Evolutionary conservation across 2,888 invertebrate species (phyloP).

Genomic region (Neoaliturus tenellus): DNA sequence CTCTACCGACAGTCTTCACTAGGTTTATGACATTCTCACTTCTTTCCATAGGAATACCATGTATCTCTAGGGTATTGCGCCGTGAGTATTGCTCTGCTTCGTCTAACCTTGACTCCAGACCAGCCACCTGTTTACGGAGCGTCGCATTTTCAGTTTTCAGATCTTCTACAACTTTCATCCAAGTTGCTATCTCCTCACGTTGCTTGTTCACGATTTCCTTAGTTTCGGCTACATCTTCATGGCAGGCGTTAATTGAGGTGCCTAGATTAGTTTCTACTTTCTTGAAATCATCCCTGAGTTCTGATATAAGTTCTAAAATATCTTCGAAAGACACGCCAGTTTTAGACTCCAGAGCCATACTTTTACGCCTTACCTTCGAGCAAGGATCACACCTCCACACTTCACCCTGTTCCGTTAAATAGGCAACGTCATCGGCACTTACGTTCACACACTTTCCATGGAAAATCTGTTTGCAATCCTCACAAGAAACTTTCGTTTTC

Average conservation of each 20-base stretch:
- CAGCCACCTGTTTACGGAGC: conserved; percentile 21
- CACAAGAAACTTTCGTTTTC: not conserved
- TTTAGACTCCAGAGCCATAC: conserved; percentile 31
- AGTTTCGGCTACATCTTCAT: conserved; percentile 2
- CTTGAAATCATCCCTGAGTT: conserved; percentile 12
- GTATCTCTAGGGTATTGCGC: conserved; percentile 8
- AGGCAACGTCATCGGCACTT: not conserved
- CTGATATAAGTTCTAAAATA: not conserved
- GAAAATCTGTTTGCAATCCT: conserved; percentile 4
- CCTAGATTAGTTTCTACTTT: conserved; percentile 20
- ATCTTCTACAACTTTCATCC: not conserved
- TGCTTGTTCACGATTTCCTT: not conserved
- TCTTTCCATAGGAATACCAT: not conserved
- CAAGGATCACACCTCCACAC: conserved; percentile 30
- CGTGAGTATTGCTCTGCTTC: conserved; percentile 12
- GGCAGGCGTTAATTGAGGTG: conserved; percentile 13
- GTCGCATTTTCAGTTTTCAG: not conserved
- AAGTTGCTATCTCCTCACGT: not conserved
- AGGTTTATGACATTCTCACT: not conserved
- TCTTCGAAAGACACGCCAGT: not conserved
- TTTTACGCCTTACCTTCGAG: not conserved
- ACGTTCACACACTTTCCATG: conserved; percentile 25
- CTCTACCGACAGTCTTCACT: not conserved
- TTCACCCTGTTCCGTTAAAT: not conserved
- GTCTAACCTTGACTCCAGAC: not conserved